Conservation (phyloP, 2,888 invertebrate species). For the Sinohyriopsis cumingii region DNA sequence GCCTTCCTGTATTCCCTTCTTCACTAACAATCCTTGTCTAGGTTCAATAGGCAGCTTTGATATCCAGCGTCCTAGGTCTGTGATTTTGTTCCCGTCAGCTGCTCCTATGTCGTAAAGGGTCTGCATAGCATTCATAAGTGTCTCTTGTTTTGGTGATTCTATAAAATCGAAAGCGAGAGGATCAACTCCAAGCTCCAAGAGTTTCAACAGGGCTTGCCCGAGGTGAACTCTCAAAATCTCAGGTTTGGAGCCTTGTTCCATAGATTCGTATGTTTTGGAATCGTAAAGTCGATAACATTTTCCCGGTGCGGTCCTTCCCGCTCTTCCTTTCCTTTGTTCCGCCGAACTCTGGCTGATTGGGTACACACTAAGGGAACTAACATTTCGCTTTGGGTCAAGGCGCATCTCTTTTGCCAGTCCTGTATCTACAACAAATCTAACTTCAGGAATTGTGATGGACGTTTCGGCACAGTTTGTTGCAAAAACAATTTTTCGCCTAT, state of each 20-base stretch:
- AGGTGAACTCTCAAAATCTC: constrained; percentile 68
- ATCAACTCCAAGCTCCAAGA: constrained; percentile 64
- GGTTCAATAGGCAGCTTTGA: constrained; percentile 66
- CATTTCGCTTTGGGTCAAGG: constrained; percentile 64
- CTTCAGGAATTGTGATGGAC: constrained; percentile 71
- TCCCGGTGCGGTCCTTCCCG: constrained; percentile 70
- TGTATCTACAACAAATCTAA: constrained; percentile 71
- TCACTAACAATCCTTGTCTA: constrained; percentile 53
- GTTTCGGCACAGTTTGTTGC: constrained; percentile 73
- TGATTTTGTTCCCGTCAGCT: constrained; percentile 50
- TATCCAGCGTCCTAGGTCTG: constrained; percentile 63
- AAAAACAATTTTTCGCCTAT: constrained; percentile 69
- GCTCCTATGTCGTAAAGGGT: constrained; percentile 61
- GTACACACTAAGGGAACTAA: constrained; percentile 56
- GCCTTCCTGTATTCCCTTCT: constrained; percentile 46
- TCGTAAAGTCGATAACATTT: constrained; percentile 69
- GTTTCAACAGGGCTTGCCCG: constrained; percentile 62
- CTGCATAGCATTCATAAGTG: constrained; percentile 54
- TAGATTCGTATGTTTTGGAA: constrained; percentile 55
- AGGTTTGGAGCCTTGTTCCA: constrained; percentile 60
- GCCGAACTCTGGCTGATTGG: constrained; percentile 68
- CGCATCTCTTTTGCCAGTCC: constrained; percentile 69
- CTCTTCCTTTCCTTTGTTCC: constrained; percentile 71
- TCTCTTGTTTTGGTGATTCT: constrained; percentile 54
- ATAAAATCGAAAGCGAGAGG: constrained; percentile 67